Evolutionary conservation across 2,888 invertebrate genomes (phyloP), one percentile per base, ranked within the genome.

Genomic region (Leucophenga maculata): DNA sequence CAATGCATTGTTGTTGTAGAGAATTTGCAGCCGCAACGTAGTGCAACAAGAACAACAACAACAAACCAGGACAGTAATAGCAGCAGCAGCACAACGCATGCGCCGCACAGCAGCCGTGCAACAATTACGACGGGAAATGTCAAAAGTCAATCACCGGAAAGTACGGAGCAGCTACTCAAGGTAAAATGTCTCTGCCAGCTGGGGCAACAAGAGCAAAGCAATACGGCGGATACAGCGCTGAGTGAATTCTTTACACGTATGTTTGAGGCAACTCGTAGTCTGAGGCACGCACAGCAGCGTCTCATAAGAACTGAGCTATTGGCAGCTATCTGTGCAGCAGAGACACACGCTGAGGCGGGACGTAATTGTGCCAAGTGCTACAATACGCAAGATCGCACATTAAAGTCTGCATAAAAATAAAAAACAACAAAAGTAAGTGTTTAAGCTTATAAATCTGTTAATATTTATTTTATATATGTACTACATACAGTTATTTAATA

Each of bases 151-250:
- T 8, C 6, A 22, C 6, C 22, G 39, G 39, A 39, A 39, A 39
- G 8, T 18, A 3, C 48, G 1, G 16, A 48, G 3, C 48, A 62
- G 11, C 67, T 70, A 26, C 48, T 74, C n/a, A 73, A 74, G 65
- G 72, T 73, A 0, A 73, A 72, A 70, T 75, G 77, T 26, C 68
- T 75, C 32, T 77, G 75, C 55, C 68, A 73, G 13, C 55, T 75
- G 32, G 44, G 46, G 11, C 59, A 65, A 13, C 46, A 50, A 1
- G 11, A n/a, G 6, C 32, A 8, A 13, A 16, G 16, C 4, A 48
- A 52, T 11, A 11, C 20, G 6, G 18, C 48, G n/a, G 32, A 46
- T 14, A 13, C 52, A 46, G 71, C 74, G 8, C 39, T 77, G 14
- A 73, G 65, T 4, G 18, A 22, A 0, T 75, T 77, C 57, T 78